Evolutionary conservation across 2,888 invertebrate species (phyloP).

Genomic region (Megalurothrips usitatus): DNA sequence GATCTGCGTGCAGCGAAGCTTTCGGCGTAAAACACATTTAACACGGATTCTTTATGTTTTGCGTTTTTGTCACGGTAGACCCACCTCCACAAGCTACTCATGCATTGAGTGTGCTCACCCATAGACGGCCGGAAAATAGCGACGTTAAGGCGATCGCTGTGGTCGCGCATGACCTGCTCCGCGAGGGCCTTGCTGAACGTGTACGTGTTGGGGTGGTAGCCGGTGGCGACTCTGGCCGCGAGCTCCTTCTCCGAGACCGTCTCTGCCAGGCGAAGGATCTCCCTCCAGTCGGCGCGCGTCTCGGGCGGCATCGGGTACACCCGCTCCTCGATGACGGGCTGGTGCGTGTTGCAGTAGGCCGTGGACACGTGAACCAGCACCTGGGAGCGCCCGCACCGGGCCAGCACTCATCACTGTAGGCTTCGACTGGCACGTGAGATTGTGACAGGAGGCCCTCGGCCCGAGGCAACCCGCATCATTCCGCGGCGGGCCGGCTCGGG

Average conservation of each 20-base stretch:
- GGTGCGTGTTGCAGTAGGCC: conserved; percentile 78
- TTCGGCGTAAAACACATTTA: no score
- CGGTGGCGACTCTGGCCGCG: neutral
- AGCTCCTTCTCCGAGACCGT: neutral
- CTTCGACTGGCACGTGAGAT: no score
- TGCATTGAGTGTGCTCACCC: no score
- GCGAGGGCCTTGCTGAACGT: conserved; percentile 21
- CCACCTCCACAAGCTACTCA: no score
- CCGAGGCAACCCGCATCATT: no score
- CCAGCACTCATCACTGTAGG: no score
- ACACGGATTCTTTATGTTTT: no score
- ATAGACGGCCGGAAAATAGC: neutral
- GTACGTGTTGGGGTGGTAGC: conserved; percentile 21
- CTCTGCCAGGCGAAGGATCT: neutral
- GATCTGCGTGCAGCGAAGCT: no score
- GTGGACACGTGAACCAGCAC: conserved; percentile 79
- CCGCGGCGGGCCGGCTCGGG: no score
- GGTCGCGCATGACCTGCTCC: conserved; percentile 16
- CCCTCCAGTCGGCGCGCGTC: neutral
- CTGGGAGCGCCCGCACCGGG: no score
- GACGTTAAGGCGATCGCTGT: conserved; percentile 4
- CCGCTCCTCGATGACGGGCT: conserved; percentile 66
- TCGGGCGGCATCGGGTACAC: conserved; percentile 55
- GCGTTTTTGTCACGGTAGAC: no score
- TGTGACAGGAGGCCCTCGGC: no score